Evolutionary conservation across 2,888 invertebrate species (phyloP).

Genomic region (Agrenia bidenticulata): DNA sequence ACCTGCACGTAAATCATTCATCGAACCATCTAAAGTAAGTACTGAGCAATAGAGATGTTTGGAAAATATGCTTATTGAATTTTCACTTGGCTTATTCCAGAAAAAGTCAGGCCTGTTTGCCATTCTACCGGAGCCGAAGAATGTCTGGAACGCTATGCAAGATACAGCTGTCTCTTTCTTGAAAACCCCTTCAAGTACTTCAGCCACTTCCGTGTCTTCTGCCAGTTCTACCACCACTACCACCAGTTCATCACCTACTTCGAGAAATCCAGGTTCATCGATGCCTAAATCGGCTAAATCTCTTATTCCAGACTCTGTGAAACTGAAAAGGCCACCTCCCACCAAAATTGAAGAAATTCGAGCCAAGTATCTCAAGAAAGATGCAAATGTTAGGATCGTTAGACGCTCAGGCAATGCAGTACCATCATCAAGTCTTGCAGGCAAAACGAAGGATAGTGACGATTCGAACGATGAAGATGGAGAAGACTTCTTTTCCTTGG

Average conservation of each 20-base stretch:
- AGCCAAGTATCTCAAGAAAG: conserved; percentile 49
- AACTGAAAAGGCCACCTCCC: conserved; percentile 39
- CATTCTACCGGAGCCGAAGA: conserved; percentile 70
- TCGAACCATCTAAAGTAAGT: conserved; percentile 60
- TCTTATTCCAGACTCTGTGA: conserved; percentile 47
- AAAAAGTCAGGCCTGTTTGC: conserved; percentile 68
- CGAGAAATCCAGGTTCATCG: neutral
- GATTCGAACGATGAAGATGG: conserved; percentile 51
- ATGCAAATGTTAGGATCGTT: conserved; percentile 32
- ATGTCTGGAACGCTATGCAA: conserved; percentile 50
- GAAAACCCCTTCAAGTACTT: neutral
- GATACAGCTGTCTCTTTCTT: neutral
- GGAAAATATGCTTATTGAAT: too few species aligned
- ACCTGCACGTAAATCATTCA: conserved; percentile 53
- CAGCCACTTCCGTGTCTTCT: neutral
- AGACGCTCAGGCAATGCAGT: neutral
- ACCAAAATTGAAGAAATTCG: conserved; percentile 44
- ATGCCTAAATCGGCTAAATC: conserved; percentile 8
- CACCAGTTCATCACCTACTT: neutral
- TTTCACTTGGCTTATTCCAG: conserved; percentile 56
- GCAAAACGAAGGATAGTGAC: conserved; percentile 41
- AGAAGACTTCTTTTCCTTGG: conserved; percentile 48
- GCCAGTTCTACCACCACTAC: neutral
- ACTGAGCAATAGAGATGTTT: too few species aligned
- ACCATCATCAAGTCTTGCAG: neutral